phyloP scores from a whole-genome alignment of 2,888 invertebrate genomes.

The Steinernema hermaphroditum region DNA sequence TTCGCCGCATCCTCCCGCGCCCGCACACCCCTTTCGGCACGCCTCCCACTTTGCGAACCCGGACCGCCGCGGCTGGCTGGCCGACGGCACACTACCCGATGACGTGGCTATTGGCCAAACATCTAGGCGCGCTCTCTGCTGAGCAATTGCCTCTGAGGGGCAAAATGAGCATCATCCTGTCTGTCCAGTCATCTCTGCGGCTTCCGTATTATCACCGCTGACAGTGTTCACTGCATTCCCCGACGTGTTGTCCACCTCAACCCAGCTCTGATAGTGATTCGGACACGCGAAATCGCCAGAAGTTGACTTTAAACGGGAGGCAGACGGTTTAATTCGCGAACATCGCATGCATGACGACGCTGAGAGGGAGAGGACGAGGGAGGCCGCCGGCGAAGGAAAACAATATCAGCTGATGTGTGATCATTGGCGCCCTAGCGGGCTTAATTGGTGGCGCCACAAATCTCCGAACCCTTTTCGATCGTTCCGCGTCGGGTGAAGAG shows the following conservation, averaged over 20 bases:
- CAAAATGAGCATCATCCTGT: not conserved
- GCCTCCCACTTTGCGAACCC: slow-evolving; percentile 27
- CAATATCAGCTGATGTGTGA: slow-evolving; percentile 29
- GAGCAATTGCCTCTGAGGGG: slow-evolving; percentile 12
- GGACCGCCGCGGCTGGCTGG: slow-evolving; percentile 20
- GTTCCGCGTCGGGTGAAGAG: not conserved
- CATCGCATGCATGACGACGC: slow-evolving; percentile 1
- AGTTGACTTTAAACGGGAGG: not conserved
- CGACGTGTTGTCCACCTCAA: not conserved
- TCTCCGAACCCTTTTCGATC: not conserved
- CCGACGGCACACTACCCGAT: slow-evolving; percentile 27
- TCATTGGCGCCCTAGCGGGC: slow-evolving; percentile 24
- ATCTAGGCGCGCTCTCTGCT: slow-evolving; percentile 21
- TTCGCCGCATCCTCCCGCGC: slow-evolving; percentile 24
- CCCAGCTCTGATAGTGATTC: not conserved
- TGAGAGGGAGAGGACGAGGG: not conserved
- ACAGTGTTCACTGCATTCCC: not conserved
- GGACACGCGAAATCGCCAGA: not conserved
- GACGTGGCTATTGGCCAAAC: slow-evolving; percentile 31
- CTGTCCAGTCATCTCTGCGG: not conserved
- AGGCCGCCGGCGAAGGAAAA: slow-evolving; percentile 18
- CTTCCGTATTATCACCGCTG: slow-evolving; percentile 2
- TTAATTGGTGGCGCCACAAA: slow-evolving; percentile 28
- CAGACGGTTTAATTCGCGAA: not conserved
- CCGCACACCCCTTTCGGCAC: slow-evolving; percentile 22